Conservation (phyloP, 2,113 vertebrate species). For the Chinchilla lanigera region DNA sequence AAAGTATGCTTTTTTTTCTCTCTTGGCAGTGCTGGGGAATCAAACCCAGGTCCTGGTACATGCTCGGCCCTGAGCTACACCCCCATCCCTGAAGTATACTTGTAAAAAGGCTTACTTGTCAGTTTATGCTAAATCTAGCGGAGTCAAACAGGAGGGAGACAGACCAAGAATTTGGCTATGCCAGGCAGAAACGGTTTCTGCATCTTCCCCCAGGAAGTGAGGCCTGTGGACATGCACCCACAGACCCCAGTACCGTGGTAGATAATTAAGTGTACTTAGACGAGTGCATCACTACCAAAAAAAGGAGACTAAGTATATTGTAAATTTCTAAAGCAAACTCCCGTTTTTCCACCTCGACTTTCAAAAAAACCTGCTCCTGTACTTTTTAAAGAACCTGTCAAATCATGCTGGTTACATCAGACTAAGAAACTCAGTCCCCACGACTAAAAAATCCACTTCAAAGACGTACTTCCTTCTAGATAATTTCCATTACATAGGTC, state of each 20-base stretch:
- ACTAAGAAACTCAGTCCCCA: slow-evolving; percentile 23
- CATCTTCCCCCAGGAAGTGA: not conserved
- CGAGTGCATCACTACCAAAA: not conserved
- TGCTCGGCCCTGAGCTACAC: not conserved
- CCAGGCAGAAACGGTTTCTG: not conserved
- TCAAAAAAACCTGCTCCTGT: slow-evolving; percentile 9
- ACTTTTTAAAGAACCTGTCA: slow-evolving; percentile 5
- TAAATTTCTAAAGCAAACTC: not conserved
- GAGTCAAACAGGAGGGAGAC: not conserved
- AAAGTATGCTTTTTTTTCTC: not conserved
- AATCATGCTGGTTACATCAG: not conserved
- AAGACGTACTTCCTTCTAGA: not conserved
- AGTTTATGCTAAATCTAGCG: not conserved
- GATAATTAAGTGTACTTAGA: not conserved
- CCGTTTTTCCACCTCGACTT: not conserved
- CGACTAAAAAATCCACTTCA: slow-evolving; percentile 4
- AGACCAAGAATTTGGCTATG: not conserved
- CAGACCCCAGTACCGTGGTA: rapidly evolving
- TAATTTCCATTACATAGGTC: slow-evolving; percentile 13
- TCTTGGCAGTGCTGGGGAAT: not conserved
- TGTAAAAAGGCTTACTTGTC: not conserved
- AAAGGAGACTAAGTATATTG: not conserved
- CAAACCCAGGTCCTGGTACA: not conserved
- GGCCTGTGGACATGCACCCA: rapidly evolving
- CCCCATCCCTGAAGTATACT: not conserved